Conservation (phyloP, 2,113 vertebrate genomes). For the Heliornis fulica region DNA sequence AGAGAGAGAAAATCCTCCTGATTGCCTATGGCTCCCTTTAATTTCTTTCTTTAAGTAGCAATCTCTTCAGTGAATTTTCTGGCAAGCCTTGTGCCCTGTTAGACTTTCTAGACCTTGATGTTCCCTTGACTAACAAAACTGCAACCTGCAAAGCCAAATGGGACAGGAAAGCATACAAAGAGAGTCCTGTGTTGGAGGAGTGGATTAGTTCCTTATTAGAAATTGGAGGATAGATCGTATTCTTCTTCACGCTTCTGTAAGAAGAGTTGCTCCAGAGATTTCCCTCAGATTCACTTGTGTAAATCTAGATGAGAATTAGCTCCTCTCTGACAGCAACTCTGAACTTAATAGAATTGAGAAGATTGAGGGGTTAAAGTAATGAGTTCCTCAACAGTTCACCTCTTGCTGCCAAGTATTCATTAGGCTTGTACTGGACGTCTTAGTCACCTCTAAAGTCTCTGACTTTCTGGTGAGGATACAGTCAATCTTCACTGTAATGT, state of each 20-base stretch:
- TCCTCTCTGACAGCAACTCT: slow-evolving; percentile 5
- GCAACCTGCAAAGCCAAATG: not conserved
- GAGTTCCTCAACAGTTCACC: slow-evolving; percentile 56
- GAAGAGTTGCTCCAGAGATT: not conserved
- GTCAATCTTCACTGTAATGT: slow-evolving; percentile 71
- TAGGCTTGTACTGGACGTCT: slow-evolving; percentile 48
- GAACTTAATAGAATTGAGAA: slow-evolving; percentile 71
- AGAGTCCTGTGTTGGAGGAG: not conserved
- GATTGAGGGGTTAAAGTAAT: slow-evolving; percentile 68
- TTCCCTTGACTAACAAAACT: not conserved
- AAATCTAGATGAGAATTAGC: slow-evolving; percentile 33
- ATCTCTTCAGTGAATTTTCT: not conserved
- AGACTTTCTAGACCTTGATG: not conserved
- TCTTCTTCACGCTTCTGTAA: not conserved
- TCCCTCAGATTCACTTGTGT: not conserved
- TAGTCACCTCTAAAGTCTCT: slow-evolving; percentile 60
- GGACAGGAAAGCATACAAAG: not conserved
- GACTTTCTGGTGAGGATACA: slow-evolving; percentile 64
- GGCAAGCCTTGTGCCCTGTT: not conserved
- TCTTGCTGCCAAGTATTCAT: slow-evolving; percentile 38
- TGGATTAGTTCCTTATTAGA: not conserved
- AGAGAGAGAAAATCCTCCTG: not conserved
- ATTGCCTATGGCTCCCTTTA: not conserved
- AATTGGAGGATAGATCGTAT: not conserved
- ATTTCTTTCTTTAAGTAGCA: not conserved